Evolutionary conservation across 1,140 invertebrate species (phyloP).

Genomic region (Drosophila arawakana): DNA sequence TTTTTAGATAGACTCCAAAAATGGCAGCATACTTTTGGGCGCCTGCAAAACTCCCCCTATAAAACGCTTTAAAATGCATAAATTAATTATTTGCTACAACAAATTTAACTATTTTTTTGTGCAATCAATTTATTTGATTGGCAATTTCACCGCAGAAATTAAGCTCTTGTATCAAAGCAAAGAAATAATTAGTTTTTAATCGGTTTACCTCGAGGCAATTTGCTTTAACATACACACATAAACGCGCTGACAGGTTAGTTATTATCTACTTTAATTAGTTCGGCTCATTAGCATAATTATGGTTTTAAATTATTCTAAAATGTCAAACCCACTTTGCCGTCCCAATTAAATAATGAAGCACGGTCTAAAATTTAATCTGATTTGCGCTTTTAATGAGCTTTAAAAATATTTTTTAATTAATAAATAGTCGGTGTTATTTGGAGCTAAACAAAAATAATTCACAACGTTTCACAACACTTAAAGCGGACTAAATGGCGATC

Average conservation of each 20-base stretch:
- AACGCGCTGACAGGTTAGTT: constrained; percentile 2
- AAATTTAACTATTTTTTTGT: too few relatives aligned
- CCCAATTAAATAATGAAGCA: too few relatives aligned
- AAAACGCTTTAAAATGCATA: too few relatives aligned
- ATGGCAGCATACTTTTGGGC: neutral
- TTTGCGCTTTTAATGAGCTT: neutral
- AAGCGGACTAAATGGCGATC: neutral
- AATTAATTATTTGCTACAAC: too few relatives aligned
- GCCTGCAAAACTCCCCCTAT: neutral
- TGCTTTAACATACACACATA: neutral
- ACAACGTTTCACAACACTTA: neutral
- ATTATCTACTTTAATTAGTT: constrained; percentile 13
- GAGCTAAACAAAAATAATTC: neutral
- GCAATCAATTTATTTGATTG: too few relatives aligned
- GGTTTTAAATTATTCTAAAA: constrained; percentile 9
- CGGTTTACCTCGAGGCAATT: constrained; percentile 3
- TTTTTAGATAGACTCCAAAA: neutral
- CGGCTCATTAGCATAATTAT: constrained; percentile 9
- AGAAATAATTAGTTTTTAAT: neutral
- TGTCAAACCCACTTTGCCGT: constrained; percentile 3
- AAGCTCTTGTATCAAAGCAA: too few relatives aligned
- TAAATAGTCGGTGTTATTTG: too few relatives aligned
- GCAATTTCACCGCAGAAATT: too few relatives aligned
- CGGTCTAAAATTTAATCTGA: neutral
- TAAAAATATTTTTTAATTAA: too few relatives aligned